Evolutionary conservation across 1,140 invertebrate genomes (phyloP).

Genomic region (Delia radicum): DNA sequence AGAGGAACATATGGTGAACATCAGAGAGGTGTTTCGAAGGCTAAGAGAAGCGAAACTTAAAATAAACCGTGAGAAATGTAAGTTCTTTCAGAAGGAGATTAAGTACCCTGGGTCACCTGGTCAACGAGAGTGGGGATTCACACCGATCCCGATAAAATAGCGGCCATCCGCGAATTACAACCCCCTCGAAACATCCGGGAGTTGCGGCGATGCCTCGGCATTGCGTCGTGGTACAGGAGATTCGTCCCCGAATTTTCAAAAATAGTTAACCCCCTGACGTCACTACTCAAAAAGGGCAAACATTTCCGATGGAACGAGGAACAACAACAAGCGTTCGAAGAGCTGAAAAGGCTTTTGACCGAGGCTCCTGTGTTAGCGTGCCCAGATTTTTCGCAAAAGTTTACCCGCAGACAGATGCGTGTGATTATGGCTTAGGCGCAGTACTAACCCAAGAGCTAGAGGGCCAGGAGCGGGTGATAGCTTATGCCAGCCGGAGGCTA

Average conservation of each 20-base stretch:
- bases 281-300: background rate
- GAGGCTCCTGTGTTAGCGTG: constrained; percentile 30
- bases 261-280: constrained; percentile 21
- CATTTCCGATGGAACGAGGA: background rate
- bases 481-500: constrained; percentile 49
- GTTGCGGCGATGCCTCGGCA: constrained; percentile 11
- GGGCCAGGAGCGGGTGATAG: too few relatives aligned
- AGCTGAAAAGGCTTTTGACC: constrained; percentile 24
- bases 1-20: too few relatives aligned
- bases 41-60: too few relatives aligned
- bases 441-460: too few relatives aligned
- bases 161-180: constrained; percentile 2
- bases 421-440: constrained; percentile 37
- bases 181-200: constrained; percentile 9
- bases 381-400: constrained; percentile 30
- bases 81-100: too few relatives aligned
- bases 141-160: constrained; percentile 20
- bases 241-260: constrained; percentile 25
- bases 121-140: too few relatives aligned
- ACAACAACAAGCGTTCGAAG: constrained; percentile 22
- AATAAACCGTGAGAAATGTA: too few relatives aligned
- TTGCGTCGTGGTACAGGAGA: constrained; percentile 29
- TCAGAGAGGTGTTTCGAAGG: too few relatives aligned
- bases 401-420: constrained; percentile 34
- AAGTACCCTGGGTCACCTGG: too few relatives aligned